Conservation (phyloP, 23 tunicate genomes). For the Trididemnum miniatum region DNA sequence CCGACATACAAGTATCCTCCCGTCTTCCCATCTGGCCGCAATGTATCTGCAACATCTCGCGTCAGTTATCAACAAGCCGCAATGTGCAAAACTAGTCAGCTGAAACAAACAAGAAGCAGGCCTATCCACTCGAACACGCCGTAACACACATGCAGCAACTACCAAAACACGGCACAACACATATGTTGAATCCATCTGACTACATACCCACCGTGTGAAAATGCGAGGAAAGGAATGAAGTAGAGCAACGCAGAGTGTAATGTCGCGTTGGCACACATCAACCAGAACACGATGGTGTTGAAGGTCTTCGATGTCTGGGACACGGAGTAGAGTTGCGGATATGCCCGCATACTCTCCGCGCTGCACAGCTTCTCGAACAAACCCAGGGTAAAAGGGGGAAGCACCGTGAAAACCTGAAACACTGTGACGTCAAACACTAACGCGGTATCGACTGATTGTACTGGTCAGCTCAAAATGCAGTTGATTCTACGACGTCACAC, state of each 20-base stretch:
- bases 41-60: slow-evolving; percentile 58
- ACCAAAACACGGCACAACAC: too few relatives aligned
- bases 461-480: too few relatives aligned
- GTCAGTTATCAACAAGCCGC: too few relatives aligned
- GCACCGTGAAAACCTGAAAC: slow-evolving; percentile 83
- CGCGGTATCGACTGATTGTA: too few relatives aligned
- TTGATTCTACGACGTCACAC: too few relatives aligned
- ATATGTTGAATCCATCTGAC: too few relatives aligned
- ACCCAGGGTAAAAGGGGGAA: slow-evolving; percentile 91
- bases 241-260: slow-evolving; percentile 76
- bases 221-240: slow-evolving; percentile 44
- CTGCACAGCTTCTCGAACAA: slow-evolving; percentile 85
- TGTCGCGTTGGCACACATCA: slow-evolving; percentile 84
- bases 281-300: slow-evolving; percentile 89
- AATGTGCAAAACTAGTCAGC: too few relatives aligned
- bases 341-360: slow-evolving; percentile 59
- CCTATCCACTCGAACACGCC: too few relatives aligned
- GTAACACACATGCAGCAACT: too few relatives aligned
- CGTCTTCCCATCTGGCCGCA: slow-evolving; percentile 45
- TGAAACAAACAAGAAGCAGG: too few relatives aligned
- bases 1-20: slow-evolving; percentile 89
- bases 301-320: slow-evolving; percentile 66
- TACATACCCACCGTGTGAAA: slow-evolving; percentile 48
- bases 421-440: too few relatives aligned
- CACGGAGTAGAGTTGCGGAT: slow-evolving; percentile 80